Evolutionary conservation across 2,797 vertebrate species (phyloP).

Genomic region (Gadopsis bispinosus): DNA sequence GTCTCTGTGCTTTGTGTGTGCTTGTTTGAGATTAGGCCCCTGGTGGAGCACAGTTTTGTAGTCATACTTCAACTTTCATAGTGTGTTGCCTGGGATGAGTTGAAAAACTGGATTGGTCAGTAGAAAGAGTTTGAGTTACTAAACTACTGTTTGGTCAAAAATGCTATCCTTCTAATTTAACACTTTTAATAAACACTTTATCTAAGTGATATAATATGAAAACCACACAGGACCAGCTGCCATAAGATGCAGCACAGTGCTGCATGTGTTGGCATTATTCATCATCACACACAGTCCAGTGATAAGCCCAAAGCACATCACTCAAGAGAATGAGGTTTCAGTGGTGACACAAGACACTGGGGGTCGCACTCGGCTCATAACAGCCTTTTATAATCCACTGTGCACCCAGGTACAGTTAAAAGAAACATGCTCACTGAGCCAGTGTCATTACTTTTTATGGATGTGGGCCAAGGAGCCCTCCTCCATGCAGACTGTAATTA

Average conservation of each 20-base stretch:
- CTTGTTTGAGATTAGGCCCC: constrained; percentile 16
- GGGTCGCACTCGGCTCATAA: constrained; percentile 37
- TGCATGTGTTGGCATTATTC: constrained; percentile 4
- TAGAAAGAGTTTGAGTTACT: neutral
- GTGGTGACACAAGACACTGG: neutral
- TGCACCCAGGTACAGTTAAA: constrained; percentile 4
- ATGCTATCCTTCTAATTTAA: neutral
- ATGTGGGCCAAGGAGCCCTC: constrained; percentile 31
- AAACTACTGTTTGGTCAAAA: neutral
- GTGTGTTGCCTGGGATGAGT: neutral
- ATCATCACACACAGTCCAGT: constrained; percentile 8
- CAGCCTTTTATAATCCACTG: constrained; percentile 19
- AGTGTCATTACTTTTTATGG: constrained; percentile 56
- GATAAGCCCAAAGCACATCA: constrained; percentile 3
- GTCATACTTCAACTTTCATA: constrained; percentile 13
- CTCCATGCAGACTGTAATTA: constrained; percentile 65
- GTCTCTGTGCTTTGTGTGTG: constrained; percentile 17
- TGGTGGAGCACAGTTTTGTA: constrained; percentile 29
- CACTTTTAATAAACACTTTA: constrained; percentile 11
- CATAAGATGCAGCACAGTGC: neutral
- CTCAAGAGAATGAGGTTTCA: constrained; percentile 24
- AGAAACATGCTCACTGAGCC: constrained; percentile 23
- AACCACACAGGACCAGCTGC: neutral
- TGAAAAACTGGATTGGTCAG: neutral
- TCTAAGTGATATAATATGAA: constrained; percentile 1